Evolutionary conservation across 30 jellyfish, hydroid and myxozoan species (phyloP), one percentile per base, ranked within the genome.

Genomic region (Rhopilema esculentum): DNA sequence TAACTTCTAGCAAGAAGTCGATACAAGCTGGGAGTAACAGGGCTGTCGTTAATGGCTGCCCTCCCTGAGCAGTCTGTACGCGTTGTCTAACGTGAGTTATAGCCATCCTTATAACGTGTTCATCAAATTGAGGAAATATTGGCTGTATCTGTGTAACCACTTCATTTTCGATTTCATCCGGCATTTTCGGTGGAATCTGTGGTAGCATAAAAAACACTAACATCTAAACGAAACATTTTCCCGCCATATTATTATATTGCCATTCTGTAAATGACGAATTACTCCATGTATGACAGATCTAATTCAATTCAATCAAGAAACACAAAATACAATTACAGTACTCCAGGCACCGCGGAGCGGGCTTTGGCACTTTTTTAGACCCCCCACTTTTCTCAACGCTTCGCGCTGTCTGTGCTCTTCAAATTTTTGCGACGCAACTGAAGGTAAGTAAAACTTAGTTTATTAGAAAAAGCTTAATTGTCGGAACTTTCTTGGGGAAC

Each of bases 121-220:
- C 80, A 0, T 66, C 50, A 17, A 71, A 64, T 63, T 84, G 92
- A 22, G 92, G 92, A 69, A 84, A 84, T 22, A 84, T 68, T 8
- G 87, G 92, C 20, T n/a, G 48, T 1, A 84, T 33, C 23, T 71
- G 82, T 15, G 79, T 71, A 8, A 51, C 16, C n/a, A 84, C 32
- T 17, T 4, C 48, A 22, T 71, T 66, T 27, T 61, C 77, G 18
- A 84, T 21, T 51, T 29, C 81, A 70, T 84, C 92, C 18, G 92
- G 49, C 92, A 83, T 83, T 17, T 48, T 66, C 27, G 15, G 32
- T 0, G 2, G 2, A 1, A 21, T 66, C 20, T 66, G 32, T 0
- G 2, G 2, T 17, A 21, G 18, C 20, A 16, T 21, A 21, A 29
- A 4, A 29, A 1, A 26, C 32, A 19, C 72, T 63, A 19, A 63